A percentile compares a stretch with the other conserved stretches of the same genome.
Evolutionary conservation across 2,888 invertebrate genomes (phyloP).

Genomic region (Lottia scabra): DNA sequence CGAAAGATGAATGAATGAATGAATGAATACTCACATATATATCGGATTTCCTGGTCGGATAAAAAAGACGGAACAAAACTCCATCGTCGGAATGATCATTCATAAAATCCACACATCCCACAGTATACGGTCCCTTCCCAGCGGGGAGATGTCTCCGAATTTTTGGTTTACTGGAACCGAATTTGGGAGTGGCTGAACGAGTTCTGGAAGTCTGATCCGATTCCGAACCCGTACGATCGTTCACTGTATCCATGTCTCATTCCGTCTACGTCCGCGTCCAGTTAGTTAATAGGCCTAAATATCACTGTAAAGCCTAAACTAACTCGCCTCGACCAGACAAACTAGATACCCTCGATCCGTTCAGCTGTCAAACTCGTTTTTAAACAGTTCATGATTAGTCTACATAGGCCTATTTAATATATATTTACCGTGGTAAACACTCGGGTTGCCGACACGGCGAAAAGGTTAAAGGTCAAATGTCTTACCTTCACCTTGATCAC

Average conservation of each 20-base stretch:
- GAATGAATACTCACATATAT: conserved; percentile 66
- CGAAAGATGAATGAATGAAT: no score
- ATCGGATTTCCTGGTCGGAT: conserved; percentile 72
- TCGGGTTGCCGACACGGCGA: no score
- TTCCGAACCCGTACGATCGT: no score
- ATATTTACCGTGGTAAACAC: no score
- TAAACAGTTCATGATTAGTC: no score
- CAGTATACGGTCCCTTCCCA: conserved; percentile 70
- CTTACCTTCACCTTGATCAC: no score
- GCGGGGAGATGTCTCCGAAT: conserved; percentile 55
- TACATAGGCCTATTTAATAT: no score
- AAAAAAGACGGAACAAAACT: conserved; percentile 74
- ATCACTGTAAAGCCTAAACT: not conserved
- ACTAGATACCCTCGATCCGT: conserved; percentile 3
- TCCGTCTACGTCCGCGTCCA: no score
- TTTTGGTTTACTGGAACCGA: conserved; percentile 5
- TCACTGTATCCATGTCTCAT: no score
- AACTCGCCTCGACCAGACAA: not conserved
- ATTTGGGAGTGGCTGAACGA: not conserved
- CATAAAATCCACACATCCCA: conserved; percentile 76
- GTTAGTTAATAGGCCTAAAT: no score
- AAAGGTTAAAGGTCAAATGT: no score
- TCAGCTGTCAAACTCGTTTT: conserved; percentile 2
- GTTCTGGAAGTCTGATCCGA: no score
- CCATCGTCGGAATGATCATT: conserved; percentile 72